These are phyloP conservation scores for Temnothorax longispinosus DNA, from an alignment of 1,140 invertebrate species.

Conservation along the genomic window DNA sequence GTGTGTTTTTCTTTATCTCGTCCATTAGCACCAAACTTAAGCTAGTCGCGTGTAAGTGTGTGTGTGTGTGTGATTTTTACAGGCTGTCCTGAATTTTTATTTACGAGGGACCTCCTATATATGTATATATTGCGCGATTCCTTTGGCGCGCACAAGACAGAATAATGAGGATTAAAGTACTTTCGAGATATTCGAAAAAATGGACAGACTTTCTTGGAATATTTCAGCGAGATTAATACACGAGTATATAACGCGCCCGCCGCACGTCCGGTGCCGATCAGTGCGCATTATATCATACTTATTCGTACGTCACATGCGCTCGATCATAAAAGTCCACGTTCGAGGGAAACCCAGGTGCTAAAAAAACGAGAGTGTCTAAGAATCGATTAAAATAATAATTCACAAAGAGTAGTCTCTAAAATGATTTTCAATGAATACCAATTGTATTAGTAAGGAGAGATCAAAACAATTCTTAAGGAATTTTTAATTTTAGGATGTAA, in stretches of 20 bases:
- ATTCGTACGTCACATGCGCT: conserved; percentile 56
- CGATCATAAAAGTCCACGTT: conserved; percentile 14
- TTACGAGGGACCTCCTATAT: background rate
- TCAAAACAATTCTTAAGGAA: background rate
- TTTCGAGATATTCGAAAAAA: conserved; percentile 79
- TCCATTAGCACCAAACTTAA: conserved; percentile 73
- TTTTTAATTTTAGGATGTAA: background rate
- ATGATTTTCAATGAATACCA: background rate
- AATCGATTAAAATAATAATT: background rate
- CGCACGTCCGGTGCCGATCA: conserved; percentile 22
- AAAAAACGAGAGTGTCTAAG: background rate
- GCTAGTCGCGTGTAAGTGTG: conserved; percentile 34
- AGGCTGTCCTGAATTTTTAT: conserved; percentile 31
- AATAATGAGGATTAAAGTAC: conserved; percentile 75
- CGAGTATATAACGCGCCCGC: conserved; percentile 65
- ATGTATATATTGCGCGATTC: conserved; percentile 16
- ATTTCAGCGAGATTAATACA: conserved; percentile 72
- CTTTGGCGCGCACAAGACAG: conserved; percentile 66
- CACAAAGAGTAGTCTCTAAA: background rate
- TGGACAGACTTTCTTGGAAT: conserved; percentile 78
- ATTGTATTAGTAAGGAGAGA: background rate
- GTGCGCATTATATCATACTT: conserved; percentile 66
- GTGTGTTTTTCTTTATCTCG: conserved; percentile 21
- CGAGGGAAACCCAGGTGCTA: background rate
- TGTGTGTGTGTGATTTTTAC: conserved; percentile 5